Evolutionary conservation across 2,113 vertebrate species (phyloP).

Genomic region (Willisornis vidua): DNA sequence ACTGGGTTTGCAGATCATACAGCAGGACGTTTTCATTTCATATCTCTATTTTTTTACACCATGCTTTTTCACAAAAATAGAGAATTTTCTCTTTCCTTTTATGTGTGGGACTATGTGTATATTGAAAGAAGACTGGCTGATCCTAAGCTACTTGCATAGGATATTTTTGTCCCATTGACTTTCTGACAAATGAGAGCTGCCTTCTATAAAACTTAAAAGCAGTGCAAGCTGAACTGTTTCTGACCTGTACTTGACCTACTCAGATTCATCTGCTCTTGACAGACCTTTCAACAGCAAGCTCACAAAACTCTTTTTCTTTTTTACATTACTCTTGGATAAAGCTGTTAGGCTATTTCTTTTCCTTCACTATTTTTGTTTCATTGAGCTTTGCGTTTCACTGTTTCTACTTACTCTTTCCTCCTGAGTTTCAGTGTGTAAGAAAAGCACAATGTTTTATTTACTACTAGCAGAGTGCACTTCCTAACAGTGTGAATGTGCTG

Average conservation of each 20-base stretch:
- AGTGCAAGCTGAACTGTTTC: conserved; percentile 34
- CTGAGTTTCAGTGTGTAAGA: background rate
- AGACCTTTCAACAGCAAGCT: conserved; percentile 65
- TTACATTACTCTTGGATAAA: conserved; percentile 2
- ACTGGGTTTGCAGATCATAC: background rate
- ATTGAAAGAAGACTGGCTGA: background rate
- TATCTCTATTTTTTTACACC: background rate
- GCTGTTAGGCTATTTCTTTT: background rate
- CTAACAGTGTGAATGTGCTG: background rate
- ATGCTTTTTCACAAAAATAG: background rate
- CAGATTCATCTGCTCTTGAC: conserved; percentile 63
- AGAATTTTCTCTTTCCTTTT: background rate
- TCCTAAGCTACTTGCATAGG: background rate
- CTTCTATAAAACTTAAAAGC: conserved; percentile 69
- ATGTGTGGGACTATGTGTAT: background rate
- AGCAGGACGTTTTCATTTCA: background rate
- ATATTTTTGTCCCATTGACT: conserved; percentile 31
- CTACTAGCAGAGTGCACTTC: background rate
- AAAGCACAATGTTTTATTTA: background rate
- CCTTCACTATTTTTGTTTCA: background rate
- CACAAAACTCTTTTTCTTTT: conserved; percentile 44
- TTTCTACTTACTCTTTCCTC: background rate
- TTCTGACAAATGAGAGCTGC: conserved; percentile 51
- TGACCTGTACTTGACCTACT: conserved; percentile 69
- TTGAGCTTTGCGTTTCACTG: background rate